Conservation (phyloP, 2,888 invertebrate genomes). For the Acrobasis suavella region DNA sequence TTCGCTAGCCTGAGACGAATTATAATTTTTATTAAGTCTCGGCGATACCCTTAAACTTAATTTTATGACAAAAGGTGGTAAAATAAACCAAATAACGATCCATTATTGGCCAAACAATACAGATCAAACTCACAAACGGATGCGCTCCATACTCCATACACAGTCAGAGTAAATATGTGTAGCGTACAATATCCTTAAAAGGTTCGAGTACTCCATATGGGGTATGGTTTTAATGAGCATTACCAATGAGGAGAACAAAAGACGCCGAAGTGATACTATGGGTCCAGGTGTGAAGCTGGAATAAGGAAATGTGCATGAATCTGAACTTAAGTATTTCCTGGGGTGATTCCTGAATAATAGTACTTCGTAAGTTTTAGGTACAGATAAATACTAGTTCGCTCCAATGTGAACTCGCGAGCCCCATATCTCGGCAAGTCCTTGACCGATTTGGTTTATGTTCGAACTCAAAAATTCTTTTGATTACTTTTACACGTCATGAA, state of each 20-base stretch:
- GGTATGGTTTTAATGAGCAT: slow-evolving; percentile 50
- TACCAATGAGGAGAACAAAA: slow-evolving; percentile 49
- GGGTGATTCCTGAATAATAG: too few relatives aligned
- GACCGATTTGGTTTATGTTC: too few relatives aligned
- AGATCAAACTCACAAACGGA: slow-evolving; percentile 20
- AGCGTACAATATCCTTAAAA: slow-evolving; percentile 17
- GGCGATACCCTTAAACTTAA: neutral
- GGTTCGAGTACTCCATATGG: slow-evolving; percentile 36
- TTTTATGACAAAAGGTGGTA: slow-evolving; percentile 17
- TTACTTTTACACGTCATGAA: too few relatives aligned
- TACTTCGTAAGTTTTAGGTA: too few relatives aligned
- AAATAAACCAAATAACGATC: slow-evolving; percentile 23
- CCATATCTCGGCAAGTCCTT: too few relatives aligned
- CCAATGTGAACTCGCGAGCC: too few relatives aligned
- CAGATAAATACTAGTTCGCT: too few relatives aligned
- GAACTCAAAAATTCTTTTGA: too few relatives aligned
- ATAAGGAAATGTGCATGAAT: slow-evolving; percentile 1
- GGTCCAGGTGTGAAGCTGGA: slow-evolving; percentile 16
- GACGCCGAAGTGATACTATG: slow-evolving; percentile 35
- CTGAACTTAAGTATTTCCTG: neutral
- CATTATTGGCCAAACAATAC: slow-evolving; percentile 15
- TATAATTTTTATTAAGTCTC: too few relatives aligned
- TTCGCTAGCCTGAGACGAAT: too few relatives aligned
- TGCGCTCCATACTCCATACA: slow-evolving; percentile 20
- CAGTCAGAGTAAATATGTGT: slow-evolving; percentile 18